Evolutionary conservation across 2,113 vertebrate species (phyloP).

Genomic region (Reinhardtius hippoglossoides): DNA sequence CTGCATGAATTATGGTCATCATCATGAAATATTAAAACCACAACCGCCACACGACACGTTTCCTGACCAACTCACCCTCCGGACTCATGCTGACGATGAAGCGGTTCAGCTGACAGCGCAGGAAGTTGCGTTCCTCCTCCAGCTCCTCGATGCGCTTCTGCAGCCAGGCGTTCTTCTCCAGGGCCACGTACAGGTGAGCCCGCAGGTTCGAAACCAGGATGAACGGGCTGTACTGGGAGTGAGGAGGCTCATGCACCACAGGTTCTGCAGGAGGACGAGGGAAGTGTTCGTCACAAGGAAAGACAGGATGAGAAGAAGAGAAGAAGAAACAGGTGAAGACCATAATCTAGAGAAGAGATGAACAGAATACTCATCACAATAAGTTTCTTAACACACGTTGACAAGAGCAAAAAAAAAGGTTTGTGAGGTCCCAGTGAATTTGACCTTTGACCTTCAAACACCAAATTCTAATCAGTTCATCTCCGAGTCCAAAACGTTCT

Average conservation of each 20-base stretch:
- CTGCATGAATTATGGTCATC: background rate
- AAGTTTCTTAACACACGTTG: too few species aligned
- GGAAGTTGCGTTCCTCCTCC: constrained; percentile 91
- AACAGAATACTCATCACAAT: too few species aligned
- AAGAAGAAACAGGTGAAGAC: too few species aligned
- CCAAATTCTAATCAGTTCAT: too few species aligned
- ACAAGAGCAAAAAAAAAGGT: too few species aligned
- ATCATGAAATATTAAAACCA: background rate
- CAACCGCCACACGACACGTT: too few species aligned
- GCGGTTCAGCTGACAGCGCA: constrained; percentile 89
- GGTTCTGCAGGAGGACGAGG: constrained; percentile 52
- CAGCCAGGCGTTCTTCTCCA: constrained; percentile 91
- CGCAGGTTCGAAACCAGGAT: constrained; percentile 86
- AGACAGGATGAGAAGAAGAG: too few species aligned
- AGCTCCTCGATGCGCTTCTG: constrained; percentile 91
- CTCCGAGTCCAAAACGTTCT: too few species aligned
- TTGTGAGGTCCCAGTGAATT: too few species aligned
- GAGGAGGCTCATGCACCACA: constrained; percentile 55
- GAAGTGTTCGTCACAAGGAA: too few species aligned
- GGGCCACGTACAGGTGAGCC: constrained; percentile 88
- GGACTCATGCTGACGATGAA: constrained; percentile 87
- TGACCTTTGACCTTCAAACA: too few species aligned
- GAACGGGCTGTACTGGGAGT: constrained; percentile 79
- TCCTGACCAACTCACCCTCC: constrained; percentile 52
- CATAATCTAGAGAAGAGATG: too few species aligned